These are phyloP conservation scores for Drosophila sturtevanti DNA, from an alignment of 1,140 invertebrate species.

Conservation along the genomic window DNA sequence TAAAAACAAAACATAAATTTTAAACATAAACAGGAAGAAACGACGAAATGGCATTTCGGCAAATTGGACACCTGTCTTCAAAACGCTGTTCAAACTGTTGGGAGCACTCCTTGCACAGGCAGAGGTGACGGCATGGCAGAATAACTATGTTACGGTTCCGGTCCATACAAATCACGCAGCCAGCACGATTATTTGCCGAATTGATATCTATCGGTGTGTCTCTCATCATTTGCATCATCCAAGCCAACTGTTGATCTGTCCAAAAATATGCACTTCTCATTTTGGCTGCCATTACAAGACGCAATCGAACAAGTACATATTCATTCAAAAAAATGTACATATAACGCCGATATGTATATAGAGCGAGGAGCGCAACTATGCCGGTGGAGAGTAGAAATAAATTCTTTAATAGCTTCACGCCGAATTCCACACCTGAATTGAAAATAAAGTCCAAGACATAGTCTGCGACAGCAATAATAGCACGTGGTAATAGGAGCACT, in stretches of 20 bases:
- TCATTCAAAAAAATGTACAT: slow-evolving; percentile 19
- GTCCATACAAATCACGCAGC: slow-evolving; percentile 58
- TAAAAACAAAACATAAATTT: slow-evolving; percentile 17
- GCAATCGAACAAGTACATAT: slow-evolving; percentile 20
- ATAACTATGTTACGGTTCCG: slow-evolving; percentile 51
- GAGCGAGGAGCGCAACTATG: slow-evolving; percentile 33
- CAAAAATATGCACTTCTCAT: slow-evolving; percentile 23
- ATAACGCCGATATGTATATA: slow-evolving; percentile 56
- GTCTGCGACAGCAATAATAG: slow-evolving; percentile 30
- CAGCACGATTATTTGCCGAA: neutral
- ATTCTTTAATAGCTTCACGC: slow-evolving; percentile 39
- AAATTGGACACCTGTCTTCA: slow-evolving; percentile 48
- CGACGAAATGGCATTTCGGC: slow-evolving; percentile 35
- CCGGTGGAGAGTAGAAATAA: slow-evolving; percentile 48
- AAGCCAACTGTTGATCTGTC: slow-evolving; percentile 20
- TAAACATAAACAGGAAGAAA: slow-evolving; percentile 46
- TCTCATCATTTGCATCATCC: slow-evolving; percentile 16
- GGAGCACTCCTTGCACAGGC: slow-evolving; percentile 57
- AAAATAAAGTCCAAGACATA: slow-evolving; percentile 23
- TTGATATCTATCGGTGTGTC: neutral
- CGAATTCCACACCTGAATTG: slow-evolving; percentile 16
- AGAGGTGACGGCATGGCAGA: slow-evolving; percentile 60
- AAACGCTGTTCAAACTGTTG: slow-evolving; percentile 12
- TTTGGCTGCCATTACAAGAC: slow-evolving; percentile 20
- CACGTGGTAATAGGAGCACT: slow-evolving; percentile 37